Base-by-base conservation (phyloP, 2,797 vertebrate species). In the Characodon lateralis region DNA sequence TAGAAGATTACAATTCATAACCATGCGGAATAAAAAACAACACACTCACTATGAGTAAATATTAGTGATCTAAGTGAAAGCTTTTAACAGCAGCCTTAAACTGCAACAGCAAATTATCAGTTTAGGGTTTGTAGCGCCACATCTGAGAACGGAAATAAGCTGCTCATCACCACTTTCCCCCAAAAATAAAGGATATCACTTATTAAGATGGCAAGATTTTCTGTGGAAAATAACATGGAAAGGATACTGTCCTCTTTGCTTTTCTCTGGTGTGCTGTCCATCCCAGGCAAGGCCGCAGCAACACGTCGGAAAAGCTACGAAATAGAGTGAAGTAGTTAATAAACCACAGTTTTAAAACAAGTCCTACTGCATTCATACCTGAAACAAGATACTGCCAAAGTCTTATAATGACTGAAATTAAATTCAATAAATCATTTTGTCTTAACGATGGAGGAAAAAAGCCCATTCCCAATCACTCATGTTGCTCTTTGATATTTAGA, bases 161-260 rank as follows among this genome's bases (percentile, higher is more conserved):
- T 39, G 16, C 5, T 50, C 28, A 31, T 35, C 5, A 14, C 22
- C 26, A 24, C 20, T 28, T 43, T 76, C 69, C 24, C 8, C 31
- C 2, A 0, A 56, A 20, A 69, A 26, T 10, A 39, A 9, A 35
- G 35, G 3, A 22, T 1, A 10, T 10, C 20, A 7, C 18, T 22
- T 65, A 20, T 39, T 2, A 65, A 1, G 31, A 63, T 35, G 5
- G 35, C 4, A n/a, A 20, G 0, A 16, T 20, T 12, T 74, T 76
- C 16, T 48, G 0, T 2, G 12, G 0, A 80, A n/a, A 70, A 63
- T 8, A 46, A 20, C 14, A 72, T 73, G 1, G 74, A 86, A 96
- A 97, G 96, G 96, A 98, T 97, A 97, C 95, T 96, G 93, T 98
- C 97, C 83, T 97, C 96, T 97, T 97, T 97, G 95, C 96, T 97